Base-by-base conservation (phyloP, 2,888 invertebrate species). In the Drosophila birchii region DNA sequence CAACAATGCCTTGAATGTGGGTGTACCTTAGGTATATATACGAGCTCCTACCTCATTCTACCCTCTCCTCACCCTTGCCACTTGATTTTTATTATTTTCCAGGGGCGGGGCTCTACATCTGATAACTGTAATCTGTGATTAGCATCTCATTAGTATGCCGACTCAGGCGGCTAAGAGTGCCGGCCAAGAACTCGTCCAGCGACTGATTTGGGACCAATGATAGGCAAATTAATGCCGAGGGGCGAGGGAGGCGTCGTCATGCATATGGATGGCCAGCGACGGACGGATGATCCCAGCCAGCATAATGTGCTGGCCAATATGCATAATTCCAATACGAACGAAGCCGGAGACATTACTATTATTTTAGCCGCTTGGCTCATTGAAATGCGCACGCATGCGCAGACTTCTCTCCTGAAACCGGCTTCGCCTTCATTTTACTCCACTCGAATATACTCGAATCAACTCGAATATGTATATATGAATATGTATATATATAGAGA, bases 301-400 rank as follows among this genome's bases (percentile, higher is more conserved):
- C 75, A 73, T 66, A 74, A 64, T 73, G 61, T 16, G 32, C 47
- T 39, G 38, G 64, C 16, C 61, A 75, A 75, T 76, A 64, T 71
- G 64, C 74, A 72, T 67, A 83, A 56, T 75, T 57, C 34, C 43
- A 32, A 36, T 34, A 51, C 18, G 36, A 51, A 51, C 16, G 26
- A 18, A 18, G n/a, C 23, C 23, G 34, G 32, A 23, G 34, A 43
- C 29, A 44, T 51, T 34, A 32, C 16, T 34, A 64, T 63, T 39
- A 49, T 32, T 39, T 47, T 8, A 41, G 38, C 83, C 64, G 70
- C 55, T 32, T 32, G 29, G n/a, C 86, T 78, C 70, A 84, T 84
- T 88, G 70, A 78, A 83, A 88, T 84, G 88, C 86, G 78, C 58
- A 82, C 83, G 86, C 83, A 88, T 88, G 86, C 88, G 86, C 74